Evolutionary conservation across 2,888 invertebrate genomes (phyloP).

Genomic region (Perizoma affinitatum): DNA sequence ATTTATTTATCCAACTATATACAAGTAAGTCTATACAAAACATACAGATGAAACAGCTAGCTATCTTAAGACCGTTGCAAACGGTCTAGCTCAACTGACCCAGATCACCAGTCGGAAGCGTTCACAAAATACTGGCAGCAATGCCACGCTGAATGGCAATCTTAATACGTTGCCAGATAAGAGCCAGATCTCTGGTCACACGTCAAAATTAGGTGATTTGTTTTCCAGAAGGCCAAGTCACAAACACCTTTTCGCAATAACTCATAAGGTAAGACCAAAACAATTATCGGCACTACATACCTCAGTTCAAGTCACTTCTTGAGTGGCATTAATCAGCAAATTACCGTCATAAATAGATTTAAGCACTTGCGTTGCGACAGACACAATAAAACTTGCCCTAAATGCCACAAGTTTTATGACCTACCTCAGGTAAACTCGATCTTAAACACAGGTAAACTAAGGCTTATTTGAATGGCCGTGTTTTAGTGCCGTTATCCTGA

Average conservation of each 20-base stretch:
- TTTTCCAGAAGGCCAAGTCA: too few species aligned
- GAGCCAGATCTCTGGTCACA: too few species aligned
- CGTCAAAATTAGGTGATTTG: too few species aligned
- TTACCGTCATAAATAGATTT: slow-evolving; percentile 50
- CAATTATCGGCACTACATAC: slow-evolving; percentile 7
- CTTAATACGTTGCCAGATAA: too few species aligned
- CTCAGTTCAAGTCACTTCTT: slow-evolving; percentile 19
- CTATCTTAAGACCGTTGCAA: too few species aligned
- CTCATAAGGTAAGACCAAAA: neutral
- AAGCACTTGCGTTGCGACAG: slow-evolving; percentile 51
- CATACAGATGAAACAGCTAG: too few species aligned
- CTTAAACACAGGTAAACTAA: slow-evolving; percentile 8
- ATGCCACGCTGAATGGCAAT: too few species aligned
- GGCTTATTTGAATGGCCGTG: slow-evolving; percentile 1
- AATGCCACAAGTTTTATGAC: slow-evolving; percentile 63
- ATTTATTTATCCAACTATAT: too few species aligned
- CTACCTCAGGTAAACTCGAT: slow-evolving; percentile 48
- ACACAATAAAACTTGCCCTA: slow-evolving; percentile 64
- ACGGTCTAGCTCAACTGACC: too few species aligned
- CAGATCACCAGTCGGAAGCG: too few species aligned
- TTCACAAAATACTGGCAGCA: too few species aligned
- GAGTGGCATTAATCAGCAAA: slow-evolving; percentile 48
- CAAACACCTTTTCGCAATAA: neutral
- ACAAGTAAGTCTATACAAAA: too few species aligned
- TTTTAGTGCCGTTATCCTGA: neutral